Percentiles rank a stretch among this genome's conserved stretches.
Evolutionary conservation across 2,888 invertebrate genomes (phyloP).

Genomic region (Tipula confusa): DNA sequence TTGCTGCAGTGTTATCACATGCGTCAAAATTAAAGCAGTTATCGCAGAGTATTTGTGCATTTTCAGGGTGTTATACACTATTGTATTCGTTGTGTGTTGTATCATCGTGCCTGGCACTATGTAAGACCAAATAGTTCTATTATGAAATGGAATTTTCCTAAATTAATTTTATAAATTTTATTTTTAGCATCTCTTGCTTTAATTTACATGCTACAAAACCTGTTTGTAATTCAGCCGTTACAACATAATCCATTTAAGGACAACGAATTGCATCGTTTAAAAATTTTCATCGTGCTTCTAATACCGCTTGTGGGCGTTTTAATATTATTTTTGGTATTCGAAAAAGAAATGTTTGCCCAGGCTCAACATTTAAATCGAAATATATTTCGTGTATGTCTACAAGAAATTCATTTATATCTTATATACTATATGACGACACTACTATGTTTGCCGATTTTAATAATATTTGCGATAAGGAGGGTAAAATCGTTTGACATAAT

Average conservation of each 20-base stretch:
- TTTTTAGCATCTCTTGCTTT: neutral
- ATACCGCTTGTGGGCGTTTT: neutral
- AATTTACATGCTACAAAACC: neutral
- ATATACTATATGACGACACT: neutral
- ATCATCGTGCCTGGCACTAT: no score
- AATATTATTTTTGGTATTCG: neutral
- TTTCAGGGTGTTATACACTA: no score
- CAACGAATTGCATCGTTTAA: neutral
- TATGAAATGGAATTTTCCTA: no score
- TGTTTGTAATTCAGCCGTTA: neutral
- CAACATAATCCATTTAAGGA: neutral
- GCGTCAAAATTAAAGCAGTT: no score
- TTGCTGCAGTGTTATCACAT: no score
- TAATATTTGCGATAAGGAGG: neutral
- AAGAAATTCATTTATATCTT: neutral
- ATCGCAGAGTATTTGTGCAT: no score
- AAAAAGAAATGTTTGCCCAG: neutral
- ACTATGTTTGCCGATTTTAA: neutral
- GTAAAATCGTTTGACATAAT: neutral
- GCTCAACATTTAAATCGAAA: neutral
- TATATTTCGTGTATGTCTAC: neutral
- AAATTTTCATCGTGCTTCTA: neutral
- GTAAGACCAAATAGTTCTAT: no score
- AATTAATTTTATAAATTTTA: no score
- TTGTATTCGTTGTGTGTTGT: no score